Evolutionary conservation across 2,797 vertebrate species (phyloP), one percentile per base, ranked within the genome.

Genomic region (Cynopterus sphinx): DNA sequence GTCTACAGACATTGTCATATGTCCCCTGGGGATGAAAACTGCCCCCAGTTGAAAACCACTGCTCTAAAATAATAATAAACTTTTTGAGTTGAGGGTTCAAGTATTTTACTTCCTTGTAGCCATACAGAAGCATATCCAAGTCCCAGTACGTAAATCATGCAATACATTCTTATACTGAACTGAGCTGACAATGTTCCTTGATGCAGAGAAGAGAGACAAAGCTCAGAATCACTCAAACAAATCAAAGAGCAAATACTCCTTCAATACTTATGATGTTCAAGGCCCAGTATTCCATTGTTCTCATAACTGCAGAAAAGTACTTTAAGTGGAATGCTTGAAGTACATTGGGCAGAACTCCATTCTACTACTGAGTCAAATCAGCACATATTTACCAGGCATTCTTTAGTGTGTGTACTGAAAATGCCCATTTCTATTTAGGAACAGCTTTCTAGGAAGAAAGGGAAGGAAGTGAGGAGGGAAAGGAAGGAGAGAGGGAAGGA

Each of bases 131-230:
- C 36, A 33, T 59, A 83, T 4, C 21, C 43, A 88, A 73, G 73
- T 49, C 83, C 77, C 39, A 92, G 67, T 65, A 81, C 31, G 10
- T 67, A 82, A 63, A 39, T 77, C 39, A 90, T 22, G 70, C 21
- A 79, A 46, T 55, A 94, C 15, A 33, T 68, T 90, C 55, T 85
- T 75, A 81, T 6, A 87, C 1, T 74, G 36, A 95, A 84, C 24
- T 85, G 46, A 96, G 33, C 63, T 86, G 67, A 92, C 88, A 93
- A 85, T 55, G 19, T 90, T 92, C 61, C 51, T 61, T 91, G 65
- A 87, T 67, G 8, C 65, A 70, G 5, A 81, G 49, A 90, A 87
- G 26, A 87, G 9, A 95, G 39, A 89, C 21, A 82, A 92, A 43
- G 8, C n/a, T 94, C 75, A 92, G n/a, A 91, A 51, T 86, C 24